A percentile compares a stretch with the other conserved stretches of the same genome.
phyloP scores from a whole-genome alignment of 2,888 invertebrate species.

The Cantharis rufa region DNA sequence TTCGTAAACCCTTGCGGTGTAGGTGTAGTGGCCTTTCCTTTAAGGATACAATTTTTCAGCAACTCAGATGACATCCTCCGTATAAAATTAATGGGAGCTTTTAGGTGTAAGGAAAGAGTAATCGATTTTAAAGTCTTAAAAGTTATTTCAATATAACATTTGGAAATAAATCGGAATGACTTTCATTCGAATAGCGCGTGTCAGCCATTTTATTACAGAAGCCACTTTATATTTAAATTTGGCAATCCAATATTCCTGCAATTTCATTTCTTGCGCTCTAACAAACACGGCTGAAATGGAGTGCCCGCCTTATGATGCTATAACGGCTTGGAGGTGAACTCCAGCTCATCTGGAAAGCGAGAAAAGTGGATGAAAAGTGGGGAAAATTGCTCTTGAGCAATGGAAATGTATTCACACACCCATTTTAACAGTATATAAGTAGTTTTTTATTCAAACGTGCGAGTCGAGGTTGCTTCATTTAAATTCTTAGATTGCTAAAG shows the following conservation, averaged over 20 bases:
- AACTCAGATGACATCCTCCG: background rate
- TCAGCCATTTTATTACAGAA: constrained; percentile 43
- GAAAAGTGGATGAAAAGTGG: constrained; percentile 43
- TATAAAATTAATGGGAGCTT: background rate
- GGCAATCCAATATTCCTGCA: constrained; percentile 56
- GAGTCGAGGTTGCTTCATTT: constrained; percentile 44
- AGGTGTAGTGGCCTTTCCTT: background rate
- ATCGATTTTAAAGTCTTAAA: constrained; percentile 1
- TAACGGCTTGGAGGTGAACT: constrained; percentile 35
- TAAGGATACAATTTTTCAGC: constrained; percentile 12
- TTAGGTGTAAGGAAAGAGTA: background rate
- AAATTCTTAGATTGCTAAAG: constrained; percentile 44
- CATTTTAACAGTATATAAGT: constrained; percentile 48
- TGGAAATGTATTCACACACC: constrained; percentile 49
- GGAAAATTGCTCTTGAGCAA: constrained; percentile 46
- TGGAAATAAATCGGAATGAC: constrained; percentile 27
- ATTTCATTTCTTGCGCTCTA: constrained; percentile 50
- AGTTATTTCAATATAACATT: constrained; percentile 16
- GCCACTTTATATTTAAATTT: constrained; percentile 58
- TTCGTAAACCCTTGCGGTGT: background rate
- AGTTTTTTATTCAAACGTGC: constrained; percentile 50
- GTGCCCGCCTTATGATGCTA: constrained; percentile 45
- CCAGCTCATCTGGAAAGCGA: constrained; percentile 38
- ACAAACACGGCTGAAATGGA: constrained; percentile 38
- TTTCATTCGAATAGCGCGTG: constrained; percentile 27